Evolutionary conservation across 2,113 vertebrate genomes (phyloP).

Genomic region (Lepisosteus oculatus): DNA sequence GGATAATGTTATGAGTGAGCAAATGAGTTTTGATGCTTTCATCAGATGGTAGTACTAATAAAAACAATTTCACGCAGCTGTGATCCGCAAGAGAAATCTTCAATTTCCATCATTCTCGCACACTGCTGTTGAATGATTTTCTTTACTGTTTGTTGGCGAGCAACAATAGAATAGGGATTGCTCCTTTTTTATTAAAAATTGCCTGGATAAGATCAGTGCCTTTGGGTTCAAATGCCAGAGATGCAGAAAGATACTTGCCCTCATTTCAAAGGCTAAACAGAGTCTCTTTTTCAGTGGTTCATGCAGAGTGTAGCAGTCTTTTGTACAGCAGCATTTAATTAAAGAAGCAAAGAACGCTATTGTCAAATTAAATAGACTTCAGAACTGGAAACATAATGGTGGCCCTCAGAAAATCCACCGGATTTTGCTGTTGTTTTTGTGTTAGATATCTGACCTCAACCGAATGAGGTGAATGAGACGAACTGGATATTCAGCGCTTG

Average conservation of each 20-base stretch:
- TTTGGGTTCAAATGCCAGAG: not conserved
- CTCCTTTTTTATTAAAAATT: not conserved
- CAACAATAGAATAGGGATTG: not conserved
- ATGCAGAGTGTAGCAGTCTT: too few relatives aligned
- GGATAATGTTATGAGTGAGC: not conserved
- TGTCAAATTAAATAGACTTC: too few relatives aligned
- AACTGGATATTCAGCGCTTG: too few relatives aligned
- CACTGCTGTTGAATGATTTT: not conserved
- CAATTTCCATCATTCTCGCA: not conserved
- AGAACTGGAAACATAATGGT: too few relatives aligned
- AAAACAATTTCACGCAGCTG: not conserved
- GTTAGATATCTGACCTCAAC: too few relatives aligned
- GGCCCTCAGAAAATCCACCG: too few relatives aligned
- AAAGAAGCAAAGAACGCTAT: too few relatives aligned
- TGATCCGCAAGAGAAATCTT: constrained; percentile 2
- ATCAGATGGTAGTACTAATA: constrained; percentile 13
- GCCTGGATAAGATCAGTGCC: not conserved
- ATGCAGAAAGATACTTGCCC: not conserved
- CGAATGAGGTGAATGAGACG: not conserved
- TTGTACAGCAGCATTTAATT: too few relatives aligned
- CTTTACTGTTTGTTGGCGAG: constrained; percentile 2
- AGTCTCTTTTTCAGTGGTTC: too few relatives aligned
- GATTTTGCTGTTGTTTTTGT: too few relatives aligned
- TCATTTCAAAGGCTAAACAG: too few relatives aligned
- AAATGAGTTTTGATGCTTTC: constrained; percentile 8